phyloP scores from a whole-genome alignment of 1,140 invertebrate genomes.

The Protaetia brevitarsis region DNA sequence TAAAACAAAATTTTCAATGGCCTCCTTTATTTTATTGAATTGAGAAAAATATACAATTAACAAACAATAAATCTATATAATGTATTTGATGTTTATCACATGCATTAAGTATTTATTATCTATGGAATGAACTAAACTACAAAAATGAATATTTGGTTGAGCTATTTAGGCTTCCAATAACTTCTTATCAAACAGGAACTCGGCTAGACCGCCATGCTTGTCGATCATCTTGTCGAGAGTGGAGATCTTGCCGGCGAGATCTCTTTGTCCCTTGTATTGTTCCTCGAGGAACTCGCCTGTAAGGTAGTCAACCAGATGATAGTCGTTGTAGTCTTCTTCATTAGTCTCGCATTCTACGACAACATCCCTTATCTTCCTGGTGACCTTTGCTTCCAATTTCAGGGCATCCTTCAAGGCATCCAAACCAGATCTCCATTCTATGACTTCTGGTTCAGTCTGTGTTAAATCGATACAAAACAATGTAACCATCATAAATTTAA shows the following conservation, averaged over 20 bases:
- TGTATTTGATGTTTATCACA: not conserved
- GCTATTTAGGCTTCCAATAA: constrained; percentile 47
- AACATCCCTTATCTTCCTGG: constrained; percentile 67
- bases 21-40: not conserved
- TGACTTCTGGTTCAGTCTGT: constrained; percentile 41
- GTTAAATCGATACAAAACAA: not conserved
- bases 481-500: not conserved
- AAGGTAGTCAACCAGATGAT: constrained; percentile 85
- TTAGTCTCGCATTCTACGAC: constrained; percentile 65
- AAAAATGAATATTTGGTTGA: not conserved
- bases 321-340: constrained; percentile 63
- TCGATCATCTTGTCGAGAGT: constrained; percentile 74
- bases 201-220: constrained; percentile 67
- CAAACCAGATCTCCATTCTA: constrained; percentile 61
- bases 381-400: constrained; percentile 73
- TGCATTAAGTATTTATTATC: not conserved
- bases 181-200: constrained; percentile 85
- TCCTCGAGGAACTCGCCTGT: constrained; percentile 86
- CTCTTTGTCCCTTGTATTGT: constrained; percentile 81
- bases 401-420: constrained; percentile 73
- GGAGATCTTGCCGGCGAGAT: constrained; percentile 76
- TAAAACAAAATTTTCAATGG: not conserved
- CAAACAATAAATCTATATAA: not conserved
- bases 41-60: not conserved
- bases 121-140: constrained; percentile 1